Evolutionary conservation across 2,888 invertebrate species (phyloP).

Genomic region (Drosophila mulleri): DNA sequence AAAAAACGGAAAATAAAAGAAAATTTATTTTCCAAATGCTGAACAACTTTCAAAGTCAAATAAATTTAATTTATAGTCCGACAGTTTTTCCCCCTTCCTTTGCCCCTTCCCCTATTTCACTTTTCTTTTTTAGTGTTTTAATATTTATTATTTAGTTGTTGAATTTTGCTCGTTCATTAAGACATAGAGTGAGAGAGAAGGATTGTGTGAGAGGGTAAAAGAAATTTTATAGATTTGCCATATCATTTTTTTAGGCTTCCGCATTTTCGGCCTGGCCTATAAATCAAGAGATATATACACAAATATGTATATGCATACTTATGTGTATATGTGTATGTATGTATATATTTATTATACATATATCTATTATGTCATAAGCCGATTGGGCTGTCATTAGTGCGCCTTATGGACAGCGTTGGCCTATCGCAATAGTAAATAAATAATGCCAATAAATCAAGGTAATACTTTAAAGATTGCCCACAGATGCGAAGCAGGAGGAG

Average conservation of each 20-base stretch:
- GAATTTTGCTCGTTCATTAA: constrained; percentile 53
- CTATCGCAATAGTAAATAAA: constrained; percentile 50
- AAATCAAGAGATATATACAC: constrained; percentile 52
- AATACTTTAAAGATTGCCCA: constrained; percentile 53
- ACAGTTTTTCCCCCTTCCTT: constrained; percentile 35
- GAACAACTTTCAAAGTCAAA: constrained; percentile 12
- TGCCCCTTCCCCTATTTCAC: constrained; percentile 1
- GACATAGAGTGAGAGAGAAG: constrained; percentile 7
- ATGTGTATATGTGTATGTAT: constrained; percentile 5
- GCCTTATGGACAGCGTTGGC: constrained; percentile 46
- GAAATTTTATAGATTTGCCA: constrained; percentile 60
- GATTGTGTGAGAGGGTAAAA: constrained; percentile 13
- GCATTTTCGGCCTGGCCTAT: constrained; percentile 55
- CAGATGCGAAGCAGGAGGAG: background rate
- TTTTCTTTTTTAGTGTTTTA: constrained; percentile 4
- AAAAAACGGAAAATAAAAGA: background rate
- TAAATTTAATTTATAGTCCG: constrained; percentile 52
- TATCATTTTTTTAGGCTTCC: constrained; percentile 63
- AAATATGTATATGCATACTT: constrained; percentile 1
- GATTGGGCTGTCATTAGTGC: constrained; percentile 72
- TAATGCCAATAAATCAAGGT: constrained; percentile 74
- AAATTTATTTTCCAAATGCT: constrained; percentile 19
- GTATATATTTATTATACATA: constrained; percentile 4
- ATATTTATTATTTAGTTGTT: constrained; percentile 20
- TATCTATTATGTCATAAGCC: constrained; percentile 75